These are phyloP conservation scores for Dioctria rufipes DNA, from an alignment of 2,888 invertebrate genomes.

Conservation along the genomic window DNA sequence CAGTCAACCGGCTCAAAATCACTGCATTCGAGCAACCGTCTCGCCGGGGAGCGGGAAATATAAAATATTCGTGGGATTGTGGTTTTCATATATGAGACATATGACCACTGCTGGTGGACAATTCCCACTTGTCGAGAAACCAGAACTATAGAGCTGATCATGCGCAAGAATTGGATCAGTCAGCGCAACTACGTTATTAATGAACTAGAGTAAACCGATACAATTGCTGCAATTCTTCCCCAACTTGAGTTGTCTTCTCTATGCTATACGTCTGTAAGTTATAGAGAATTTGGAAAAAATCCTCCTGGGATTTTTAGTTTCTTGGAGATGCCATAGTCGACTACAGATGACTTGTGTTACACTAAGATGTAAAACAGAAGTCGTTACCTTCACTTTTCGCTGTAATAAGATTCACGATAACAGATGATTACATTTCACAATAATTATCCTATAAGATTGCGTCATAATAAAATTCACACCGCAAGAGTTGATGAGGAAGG, in stretches of 20 bases:
- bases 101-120: slow-evolving; percentile 32
- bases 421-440: too few species aligned
- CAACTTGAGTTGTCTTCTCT: background rate
- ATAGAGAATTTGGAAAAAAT: background rate
- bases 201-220: background rate
- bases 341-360: slow-evolving; percentile 10
- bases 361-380: background rate
- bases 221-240: background rate
- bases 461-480: too few species aligned
- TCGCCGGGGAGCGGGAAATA: background rate
- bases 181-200: background rate
- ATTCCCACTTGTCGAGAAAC: slow-evolving; percentile 9
- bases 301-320: background rate
- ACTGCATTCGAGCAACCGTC: background rate
- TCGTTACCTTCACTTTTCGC: background rate
- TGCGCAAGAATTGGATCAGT: slow-evolving; percentile 16
- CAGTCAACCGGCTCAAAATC: background rate
- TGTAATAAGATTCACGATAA: background rate
- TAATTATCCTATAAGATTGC: too few species aligned
- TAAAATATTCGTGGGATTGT: slow-evolving; percentile 38
- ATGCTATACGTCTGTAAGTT: too few species aligned
- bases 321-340: background rate
- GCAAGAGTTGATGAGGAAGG: too few species aligned
- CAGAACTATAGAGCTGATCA: background rate
- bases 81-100: slow-evolving; percentile 1